Percentiles rank a stretch among this genome's conserved stretches.
Evolutionary conservation across 2,113 vertebrate genomes (phyloP).

Genomic region (Colistium nudipinnis): DNA sequence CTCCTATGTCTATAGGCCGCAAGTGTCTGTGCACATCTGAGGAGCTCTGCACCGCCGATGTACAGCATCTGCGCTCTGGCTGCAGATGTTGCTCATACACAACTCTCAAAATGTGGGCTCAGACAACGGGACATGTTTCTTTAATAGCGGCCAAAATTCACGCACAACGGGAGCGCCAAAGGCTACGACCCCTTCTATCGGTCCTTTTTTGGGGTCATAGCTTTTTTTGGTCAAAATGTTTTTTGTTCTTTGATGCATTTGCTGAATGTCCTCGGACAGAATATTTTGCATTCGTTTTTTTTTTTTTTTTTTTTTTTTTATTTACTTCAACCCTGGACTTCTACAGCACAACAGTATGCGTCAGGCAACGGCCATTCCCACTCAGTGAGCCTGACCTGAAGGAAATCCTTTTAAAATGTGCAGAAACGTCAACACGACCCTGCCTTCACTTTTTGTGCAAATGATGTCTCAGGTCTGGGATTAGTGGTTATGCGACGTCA

Average conservation of each 20-base stretch:
- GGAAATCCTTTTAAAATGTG: background rate
- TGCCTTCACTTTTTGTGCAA: constrained; percentile 2
- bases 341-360: background rate
- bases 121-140: constrained; percentile 36
- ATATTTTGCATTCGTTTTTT: too few relatives aligned
- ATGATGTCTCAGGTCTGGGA: constrained; percentile 1
- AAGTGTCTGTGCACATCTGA: constrained; percentile 66
- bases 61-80: constrained; percentile 44
- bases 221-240: too few relatives aligned
- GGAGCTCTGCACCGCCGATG: constrained; percentile 39
- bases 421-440: background rate
- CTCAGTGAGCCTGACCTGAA: background rate
- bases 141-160: constrained; percentile 27
- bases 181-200: constrained; percentile 4
- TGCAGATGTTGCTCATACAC: constrained; percentile 51
- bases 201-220: too few relatives aligned
- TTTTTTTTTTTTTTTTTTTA: too few relatives aligned
- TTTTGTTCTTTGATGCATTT: too few relatives aligned
- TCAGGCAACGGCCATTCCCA: background rate
- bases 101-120: constrained; percentile 21
- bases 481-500: constrained; percentile 1
- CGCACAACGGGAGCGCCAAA: constrained; percentile 11
- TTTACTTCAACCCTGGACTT: too few relatives aligned
- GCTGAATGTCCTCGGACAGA: too few relatives aligned
- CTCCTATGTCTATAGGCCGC: constrained; percentile 60